These are phyloP conservation scores for Watsonalla cultraria DNA, from an alignment of 2,888 invertebrate species.

Conservation along the genomic window DNA sequence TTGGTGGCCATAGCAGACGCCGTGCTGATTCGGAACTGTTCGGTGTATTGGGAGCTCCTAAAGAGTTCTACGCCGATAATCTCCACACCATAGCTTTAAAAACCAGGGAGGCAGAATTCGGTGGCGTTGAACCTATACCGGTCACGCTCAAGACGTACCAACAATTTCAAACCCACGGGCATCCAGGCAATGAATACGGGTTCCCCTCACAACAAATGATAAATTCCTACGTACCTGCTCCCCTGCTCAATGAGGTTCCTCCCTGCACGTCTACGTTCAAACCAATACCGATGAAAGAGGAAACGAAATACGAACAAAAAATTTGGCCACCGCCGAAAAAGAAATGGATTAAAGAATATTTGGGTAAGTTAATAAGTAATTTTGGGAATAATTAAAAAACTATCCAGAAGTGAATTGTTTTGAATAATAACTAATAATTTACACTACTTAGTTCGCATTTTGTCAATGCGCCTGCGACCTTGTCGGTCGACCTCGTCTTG, in stretches of 20 bases:
- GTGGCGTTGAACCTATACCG: constrained; percentile 63
- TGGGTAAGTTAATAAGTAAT: constrained; percentile 66
- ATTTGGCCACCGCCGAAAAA: constrained; percentile 82
- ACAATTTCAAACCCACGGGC: constrained; percentile 44
- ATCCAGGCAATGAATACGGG: constrained; percentile 43
- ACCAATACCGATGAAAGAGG: constrained; percentile 40
- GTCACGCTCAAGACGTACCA: constrained; percentile 59
- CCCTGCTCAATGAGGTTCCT: constrained; percentile 34
- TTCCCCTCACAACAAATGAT: constrained; percentile 44
- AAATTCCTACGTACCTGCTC: constrained; percentile 36
- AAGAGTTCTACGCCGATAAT: constrained; percentile 54
- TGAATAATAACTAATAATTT: constrained; percentile 16
- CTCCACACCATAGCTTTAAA: constrained; percentile 65
- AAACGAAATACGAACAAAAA: constrained; percentile 40
- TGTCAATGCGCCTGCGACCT: constrained; percentile 32
- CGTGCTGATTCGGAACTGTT: constrained; percentile 47
- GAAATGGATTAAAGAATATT: constrained; percentile 85
- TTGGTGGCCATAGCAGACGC: constrained; percentile 52
- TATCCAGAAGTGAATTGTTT: constrained; percentile 3
- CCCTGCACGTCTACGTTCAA: constrained; percentile 39
- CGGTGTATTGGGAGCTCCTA: constrained; percentile 58
- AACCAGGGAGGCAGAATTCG: constrained; percentile 66
- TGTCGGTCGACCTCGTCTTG: constrained; percentile 41
- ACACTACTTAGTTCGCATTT: constrained; percentile 20
- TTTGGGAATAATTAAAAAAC: not conserved